Percentiles rank a stretch among this genome's conserved stretches.
These are phyloP conservation scores for Calephelis virginiensis DNA, from an alignment of 1,140 invertebrate species.

Conservation along the genomic window DNA sequence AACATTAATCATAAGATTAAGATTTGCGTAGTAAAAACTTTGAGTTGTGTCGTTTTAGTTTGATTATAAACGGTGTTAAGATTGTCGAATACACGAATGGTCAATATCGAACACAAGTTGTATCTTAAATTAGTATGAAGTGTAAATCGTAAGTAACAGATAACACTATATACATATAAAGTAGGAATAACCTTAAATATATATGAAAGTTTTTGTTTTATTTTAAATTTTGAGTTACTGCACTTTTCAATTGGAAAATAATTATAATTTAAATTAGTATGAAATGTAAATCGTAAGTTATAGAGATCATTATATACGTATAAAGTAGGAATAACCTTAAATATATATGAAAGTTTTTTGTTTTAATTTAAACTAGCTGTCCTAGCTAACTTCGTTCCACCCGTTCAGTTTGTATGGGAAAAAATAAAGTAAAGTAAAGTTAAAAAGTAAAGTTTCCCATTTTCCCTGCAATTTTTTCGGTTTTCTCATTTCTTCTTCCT, in stretches of 20 bases:
- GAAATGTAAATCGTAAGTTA: conserved; percentile 21
- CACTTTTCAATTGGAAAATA: neutral
- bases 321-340: neutral
- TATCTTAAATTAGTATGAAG: conserved; percentile 34
- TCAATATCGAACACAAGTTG: conserved; percentile 43
- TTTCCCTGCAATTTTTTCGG: too few relatives aligned
- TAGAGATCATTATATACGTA: neutral
- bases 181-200: conserved; percentile 3
- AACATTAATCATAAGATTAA: conserved; percentile 20
- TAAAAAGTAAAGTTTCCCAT: too few relatives aligned
- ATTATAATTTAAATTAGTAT: conserved; percentile 36
- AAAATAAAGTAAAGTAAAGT: too few relatives aligned
- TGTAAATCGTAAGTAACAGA: conserved; percentile 20
- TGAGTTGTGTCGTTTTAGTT: conserved; percentile 17
- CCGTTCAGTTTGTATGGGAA: too few relatives aligned
- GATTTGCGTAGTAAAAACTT: conserved; percentile 20
- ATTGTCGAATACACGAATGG: conserved; percentile 51
- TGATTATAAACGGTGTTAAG: conserved; percentile 49
- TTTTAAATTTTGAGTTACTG: neutral
- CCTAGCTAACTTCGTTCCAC: too few relatives aligned
- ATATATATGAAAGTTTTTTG: neutral
- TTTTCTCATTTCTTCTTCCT: too few relatives aligned
- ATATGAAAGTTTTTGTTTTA: neutral
- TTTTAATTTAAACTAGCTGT: conserved; percentile 1
- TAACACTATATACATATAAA: neutral